Conservation (phyloP, 2,888 invertebrate species). For the Syrista parreyssii region DNA sequence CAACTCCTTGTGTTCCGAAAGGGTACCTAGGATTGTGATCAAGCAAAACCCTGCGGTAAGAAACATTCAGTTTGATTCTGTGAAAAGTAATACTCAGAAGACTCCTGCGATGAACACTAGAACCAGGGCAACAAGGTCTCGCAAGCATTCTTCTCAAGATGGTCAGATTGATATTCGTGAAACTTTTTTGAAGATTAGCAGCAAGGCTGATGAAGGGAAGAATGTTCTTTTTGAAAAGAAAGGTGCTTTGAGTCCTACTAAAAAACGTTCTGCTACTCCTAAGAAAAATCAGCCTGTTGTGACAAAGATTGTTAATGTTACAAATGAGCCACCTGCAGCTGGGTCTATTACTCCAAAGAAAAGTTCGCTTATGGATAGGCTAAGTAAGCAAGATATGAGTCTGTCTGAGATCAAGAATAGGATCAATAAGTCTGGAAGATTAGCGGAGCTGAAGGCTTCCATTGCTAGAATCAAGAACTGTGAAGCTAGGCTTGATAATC, state of each 20-base stretch:
- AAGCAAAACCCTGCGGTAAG: conserved; percentile 32
- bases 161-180: conserved; percentile 59
- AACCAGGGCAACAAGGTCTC: conserved; percentile 31
- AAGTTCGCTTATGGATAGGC: conserved; percentile 65
- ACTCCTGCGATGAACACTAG: conserved; percentile 29
- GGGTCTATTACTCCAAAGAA: conserved; percentile 60
- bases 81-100: conserved; percentile 36
- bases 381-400: conserved; percentile 73
- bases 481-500: conserved; percentile 71
- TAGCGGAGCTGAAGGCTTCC: conserved; percentile 77
- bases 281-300: conserved; percentile 35
- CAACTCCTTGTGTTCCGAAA: not conserved
- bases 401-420: conserved; percentile 78
- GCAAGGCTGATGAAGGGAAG: conserved; percentile 31
- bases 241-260: conserved; percentile 55
- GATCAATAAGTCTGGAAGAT: conserved; percentile 75
- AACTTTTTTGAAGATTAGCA: conserved; percentile 49
- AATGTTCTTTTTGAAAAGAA: conserved; percentile 55
- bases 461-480: conserved; percentile 75
- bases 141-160: conserved; percentile 38
- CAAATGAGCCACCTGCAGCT: conserved; percentile 37
- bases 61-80: conserved; percentile 50
- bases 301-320: conserved; percentile 50
- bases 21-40: not conserved
- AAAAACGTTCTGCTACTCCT: conserved; percentile 34